Evolutionary conservation across 2,113 vertebrate species (phyloP), one percentile per base, ranked within the genome.

Genomic region (Anser brachyrhynchus): DNA sequence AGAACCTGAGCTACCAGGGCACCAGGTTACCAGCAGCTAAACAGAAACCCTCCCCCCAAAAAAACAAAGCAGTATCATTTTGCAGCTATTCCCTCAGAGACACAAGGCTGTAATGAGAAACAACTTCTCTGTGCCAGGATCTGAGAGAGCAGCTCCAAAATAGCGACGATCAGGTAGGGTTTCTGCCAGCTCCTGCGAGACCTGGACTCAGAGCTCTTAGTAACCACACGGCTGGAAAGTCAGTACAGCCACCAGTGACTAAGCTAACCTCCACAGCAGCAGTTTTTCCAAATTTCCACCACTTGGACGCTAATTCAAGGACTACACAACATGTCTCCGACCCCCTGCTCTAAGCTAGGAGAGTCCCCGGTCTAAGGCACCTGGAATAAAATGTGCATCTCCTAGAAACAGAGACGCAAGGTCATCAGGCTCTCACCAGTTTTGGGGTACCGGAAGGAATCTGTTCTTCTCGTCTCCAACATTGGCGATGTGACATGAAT

Each of bases 391-490:
- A 44, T 0, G 6, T 1, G 10, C 18, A 43, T 64, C 5, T 67
- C 65, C 33, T 65, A 89, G 84, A 77, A 70, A 67, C 2, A 82
- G 31, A 52, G 8, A 29, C 5, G 16, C 11, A 52, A 76, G 11
- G 33, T 14, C 21, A 78, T 35, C 39, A 37, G 62, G n/a, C 78
- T 37, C 96, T 95, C 95, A 98, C 98, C 98, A 77, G 98, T 98
- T 97, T 98, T 98, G 80, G 98, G 98, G 75, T 98, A 98, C 43
- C 98, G 98, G 80, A 98, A 98, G 28, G 98, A 98, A 97, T 98
- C 98, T 59, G 98, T 98, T 93, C 97, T 98, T 73, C 98, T 98
- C 14, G 98, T 98, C 95, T 98, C 98, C 97, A 98, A 83, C 98
- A 98, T 97, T 65, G 98, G 98, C 0, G 98, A 98, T 7, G 98